Conservation (phyloP, 2,113 vertebrate species). For the Nothobranchius kuhntae region DNA sequence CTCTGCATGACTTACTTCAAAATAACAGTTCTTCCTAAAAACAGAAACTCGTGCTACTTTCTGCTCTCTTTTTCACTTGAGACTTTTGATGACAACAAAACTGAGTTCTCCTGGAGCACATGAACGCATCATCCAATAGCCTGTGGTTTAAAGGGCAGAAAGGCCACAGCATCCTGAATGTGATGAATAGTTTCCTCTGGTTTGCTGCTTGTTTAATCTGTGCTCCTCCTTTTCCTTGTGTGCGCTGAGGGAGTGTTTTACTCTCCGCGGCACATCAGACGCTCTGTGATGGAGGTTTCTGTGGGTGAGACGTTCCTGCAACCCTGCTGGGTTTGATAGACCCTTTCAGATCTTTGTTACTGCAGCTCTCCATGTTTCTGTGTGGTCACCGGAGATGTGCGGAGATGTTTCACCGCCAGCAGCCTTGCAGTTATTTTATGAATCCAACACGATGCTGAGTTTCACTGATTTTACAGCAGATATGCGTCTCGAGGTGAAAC, state of each 20-base stretch:
- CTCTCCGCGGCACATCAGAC: conserved; percentile 47
- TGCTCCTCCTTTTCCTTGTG: conserved; percentile 45
- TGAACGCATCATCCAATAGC: too few species aligned
- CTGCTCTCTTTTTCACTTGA: too few species aligned
- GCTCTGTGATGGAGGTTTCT: conserved; percentile 24
- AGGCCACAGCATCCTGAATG: conserved; percentile 54
- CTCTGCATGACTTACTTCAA: conserved; percentile 21
- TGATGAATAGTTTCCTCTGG: conserved; percentile 57
- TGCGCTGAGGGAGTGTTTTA: conserved; percentile 34
- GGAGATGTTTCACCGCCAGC: conserved; percentile 40
- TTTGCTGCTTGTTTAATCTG: conserved; percentile 52
- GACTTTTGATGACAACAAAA: too few species aligned
- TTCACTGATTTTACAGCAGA: conserved; percentile 32
- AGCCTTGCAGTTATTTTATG: conserved; percentile 32
- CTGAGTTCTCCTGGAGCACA: too few species aligned
- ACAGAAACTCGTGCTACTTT: too few species aligned
- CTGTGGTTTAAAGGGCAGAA: conserved; percentile 16
- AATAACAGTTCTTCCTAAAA: conserved; percentile 49
- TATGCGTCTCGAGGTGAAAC: conserved; percentile 35
- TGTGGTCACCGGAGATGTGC: neutral
- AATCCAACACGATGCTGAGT: conserved; percentile 27
- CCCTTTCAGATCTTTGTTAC: conserved; percentile 49
- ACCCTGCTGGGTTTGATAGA: conserved; percentile 32
- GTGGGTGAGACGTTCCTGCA: conserved; percentile 11
- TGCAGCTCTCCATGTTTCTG: conserved; percentile 10